Base-by-base conservation (phyloP, 2,888 invertebrate species). In the Nyleta sp. region DNA sequence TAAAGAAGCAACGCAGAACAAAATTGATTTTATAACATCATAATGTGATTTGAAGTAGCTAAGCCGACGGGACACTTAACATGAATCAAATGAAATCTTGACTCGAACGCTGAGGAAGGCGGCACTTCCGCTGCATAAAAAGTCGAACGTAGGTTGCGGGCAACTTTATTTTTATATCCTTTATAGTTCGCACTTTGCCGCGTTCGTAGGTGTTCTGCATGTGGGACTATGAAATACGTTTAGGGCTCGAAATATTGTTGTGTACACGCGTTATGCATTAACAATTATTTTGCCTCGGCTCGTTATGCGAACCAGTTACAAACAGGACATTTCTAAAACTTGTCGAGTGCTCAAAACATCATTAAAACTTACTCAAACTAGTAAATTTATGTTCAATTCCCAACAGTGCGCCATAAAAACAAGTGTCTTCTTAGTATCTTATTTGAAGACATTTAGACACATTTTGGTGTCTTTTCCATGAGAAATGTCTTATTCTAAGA, bases 201-300 rank as follows among this genome's bases (percentile, higher is more conserved):
- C 46, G 46, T 8, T 55, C 35, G 67, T 67, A 31, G 67, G 55
- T 67, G 55, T 55, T n/a, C 35, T 46, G 46, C 46, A 67, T 46
- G 67, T 67, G 67, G 67, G 67, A 67, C 35, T 67, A 55, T 67
- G 44, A 55, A 67, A 44, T 53, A 44, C 44, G 38, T 44, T 24
- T 31, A 46, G 38, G 42, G 28, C 28, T 33, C 28, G 15, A 52
- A 55, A 44, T 65, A 53, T 15, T 33, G 44, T 35, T 35, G 11
- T 44, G 15, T 67, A 67, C 44, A 67, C 38, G 24, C 46, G 35
- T 67, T 55, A 10, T 55, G 55, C 67, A 67, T 67, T 67, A 55
- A 35, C 17, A 53, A 46, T 11, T n/a, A n/a, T n/a, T n/a, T n/a
- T n/a, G n/a, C n/a, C n/a, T n/a, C n/a, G n/a, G n/a, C n/a, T n/a